Base-by-base conservation (phyloP, 2,888 invertebrate genomes). In the Branchinecta sandiegonensis region DNA sequence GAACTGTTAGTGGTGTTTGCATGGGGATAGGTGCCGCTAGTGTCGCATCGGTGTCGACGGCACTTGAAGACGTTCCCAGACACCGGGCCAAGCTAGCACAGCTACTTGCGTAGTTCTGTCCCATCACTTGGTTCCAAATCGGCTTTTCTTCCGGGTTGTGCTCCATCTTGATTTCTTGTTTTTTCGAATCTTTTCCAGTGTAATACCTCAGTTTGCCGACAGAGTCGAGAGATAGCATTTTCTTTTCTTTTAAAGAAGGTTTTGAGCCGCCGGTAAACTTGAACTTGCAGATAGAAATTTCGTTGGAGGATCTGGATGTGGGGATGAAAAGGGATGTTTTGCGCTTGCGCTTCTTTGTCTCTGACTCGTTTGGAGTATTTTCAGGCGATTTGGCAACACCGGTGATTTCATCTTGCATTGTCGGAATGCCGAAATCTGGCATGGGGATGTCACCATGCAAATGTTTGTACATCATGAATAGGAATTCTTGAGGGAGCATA, bases 251-350 rank as follows among this genome's bases (percentile, higher is more conserved):
- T 66, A 93, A 76, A 70, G 87, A 87, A 0, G 93, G 93, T 72
- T 90, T 90, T 0, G 90, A 89, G 0, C 93, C 93, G 0, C 92
- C 92, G 0, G 91, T 92, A 76, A 93, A 92, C 77, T 93, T 93
- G 76, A 93, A 93, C 77, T 93, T 93, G 77, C 93, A 93, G 75
- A 93, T 93, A 77, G 89, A 89, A 64, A 90, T 92, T 71, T 78
- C 75, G 71, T 79, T 83, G 74, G 87, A 88, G 6, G 86, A 80
- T 0, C 88, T 88, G 77, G 89, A 85, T 0, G 90, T 89, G 0
- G 90, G 90, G 72, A 90, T 89, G 75, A 89, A 90, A 72, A 90
- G 89, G 0, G 89, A 56, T n/a, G 63, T 56, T 10, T 56, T 56
- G 63, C 63, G 63, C 23, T 56, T 56, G n/a, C 63, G 63, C 63